Percentiles rank a stretch among this genome's conserved stretches.
These are phyloP conservation scores for Etia nguti DNA, from an alignment of 2,113 vertebrate genomes.

Conservation along the genomic window DNA sequence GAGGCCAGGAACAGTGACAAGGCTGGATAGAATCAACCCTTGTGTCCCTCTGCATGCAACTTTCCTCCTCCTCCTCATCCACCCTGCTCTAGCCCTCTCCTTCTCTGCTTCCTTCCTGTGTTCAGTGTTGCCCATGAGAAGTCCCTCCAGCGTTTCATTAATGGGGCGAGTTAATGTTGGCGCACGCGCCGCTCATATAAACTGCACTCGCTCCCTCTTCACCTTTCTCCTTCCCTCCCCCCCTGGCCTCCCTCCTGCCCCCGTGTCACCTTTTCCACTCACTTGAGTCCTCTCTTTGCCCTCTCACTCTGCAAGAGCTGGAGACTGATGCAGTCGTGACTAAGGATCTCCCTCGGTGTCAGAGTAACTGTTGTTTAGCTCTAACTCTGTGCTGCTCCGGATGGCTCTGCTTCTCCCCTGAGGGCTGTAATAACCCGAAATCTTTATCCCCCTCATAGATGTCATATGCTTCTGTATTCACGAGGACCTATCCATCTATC, in stretches of 20 bases:
- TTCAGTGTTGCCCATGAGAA: conserved; percentile 24
- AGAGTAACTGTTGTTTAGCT: background rate
- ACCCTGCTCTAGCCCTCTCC: background rate
- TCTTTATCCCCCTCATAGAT: background rate
- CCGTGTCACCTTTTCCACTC: background rate
- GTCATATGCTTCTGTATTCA: background rate
- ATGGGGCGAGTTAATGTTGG: conserved; percentile 45
- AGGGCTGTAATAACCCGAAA: background rate
- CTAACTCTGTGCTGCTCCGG: background rate
- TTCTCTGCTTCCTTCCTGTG: conserved; percentile 47
- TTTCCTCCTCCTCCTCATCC: conserved; percentile 2
- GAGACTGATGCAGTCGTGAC: conserved; percentile 44
- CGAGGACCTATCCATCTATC: too few relatives aligned
- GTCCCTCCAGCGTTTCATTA: conserved; percentile 49
- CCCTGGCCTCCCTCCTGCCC: background rate
- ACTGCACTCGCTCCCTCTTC: conserved; percentile 5
- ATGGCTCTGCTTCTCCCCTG: background rate
- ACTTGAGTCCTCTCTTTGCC: background rate
- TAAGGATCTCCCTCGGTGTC: conserved; percentile 32
- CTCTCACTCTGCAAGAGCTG: conserved; percentile 1
- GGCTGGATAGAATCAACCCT: conserved; percentile 24
- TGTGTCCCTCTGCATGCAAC: background rate
- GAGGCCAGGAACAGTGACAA: conserved; percentile 41
- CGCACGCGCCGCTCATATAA: conserved; percentile 29
- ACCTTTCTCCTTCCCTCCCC: background rate